Evolutionary conservation across 92 coral and sea anemone species (phyloP), one percentile per base, ranked within the genome.

Genomic region (Porites lobata): DNA sequence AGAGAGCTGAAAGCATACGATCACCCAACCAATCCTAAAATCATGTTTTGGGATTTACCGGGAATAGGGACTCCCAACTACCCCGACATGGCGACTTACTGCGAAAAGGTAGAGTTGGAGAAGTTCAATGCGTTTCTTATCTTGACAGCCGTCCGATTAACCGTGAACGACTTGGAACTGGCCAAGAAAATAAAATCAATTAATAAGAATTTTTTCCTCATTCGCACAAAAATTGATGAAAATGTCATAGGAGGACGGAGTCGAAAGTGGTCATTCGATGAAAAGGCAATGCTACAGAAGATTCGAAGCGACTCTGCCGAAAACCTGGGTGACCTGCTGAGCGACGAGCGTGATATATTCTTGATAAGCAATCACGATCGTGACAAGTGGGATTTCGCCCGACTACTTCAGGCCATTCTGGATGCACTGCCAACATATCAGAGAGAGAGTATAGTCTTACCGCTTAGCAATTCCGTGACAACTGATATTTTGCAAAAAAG

Each of bases 301-400:
- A 88, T 88, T 24, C 61, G 69, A 6, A 29, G 73, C 29, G 72
- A 88, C 67, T 82, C 79, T 83, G 9, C 15, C 22, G 78, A 65
- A 63, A 83, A 65, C 67, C 72, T 88, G 57, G 75, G 72, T n/a
- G 88, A 54, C 57, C 29, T 88, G 47, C 66, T 73, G 43, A 57
- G 22, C 56, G 52, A 68, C 6, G 68, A 9, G 17, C 76, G 70
- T 19, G 92, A 71, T 59, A 66, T 90, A 17, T 90, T 78, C 19
- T 63, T 90, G 64, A 84, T 90, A 22, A 90, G 90, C 86, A 90
- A 90, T 65, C 86, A 85, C 47, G 7, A 90, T 47, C 75, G 77
- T 0, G 75, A 4, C 50, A 90, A 85, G 77, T 90, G 93, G 93
- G 93, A 90, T 6, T 90, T 90, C 65, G 89, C n/a, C 62, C 86